These are phyloP conservation scores for Halcyon chelicuti DNA, from an alignment of 2,797 vertebrate species.

Conservation along the genomic window DNA sequence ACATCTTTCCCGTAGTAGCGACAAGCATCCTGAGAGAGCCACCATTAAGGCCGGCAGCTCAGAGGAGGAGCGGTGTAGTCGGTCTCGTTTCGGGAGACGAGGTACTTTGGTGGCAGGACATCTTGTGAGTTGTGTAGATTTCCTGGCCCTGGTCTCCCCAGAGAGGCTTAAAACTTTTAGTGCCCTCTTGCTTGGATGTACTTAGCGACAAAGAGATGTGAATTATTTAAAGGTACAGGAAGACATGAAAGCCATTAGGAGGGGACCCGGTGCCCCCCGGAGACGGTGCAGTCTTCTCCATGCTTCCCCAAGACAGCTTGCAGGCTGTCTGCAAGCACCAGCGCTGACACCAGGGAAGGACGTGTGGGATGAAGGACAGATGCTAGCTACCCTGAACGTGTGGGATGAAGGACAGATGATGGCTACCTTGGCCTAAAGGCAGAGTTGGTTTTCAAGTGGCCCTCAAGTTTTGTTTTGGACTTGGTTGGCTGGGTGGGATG, in stretches of 20 bases:
- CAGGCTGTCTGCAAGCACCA: not conserved
- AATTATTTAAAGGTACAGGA: slow-evolving; percentile 57
- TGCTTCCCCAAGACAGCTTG: not conserved
- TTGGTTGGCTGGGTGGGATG: not conserved
- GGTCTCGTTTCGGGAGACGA: not conserved
- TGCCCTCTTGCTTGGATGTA: not conserved
- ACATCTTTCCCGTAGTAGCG: rapidly evolving
- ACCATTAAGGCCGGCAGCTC: not conserved
- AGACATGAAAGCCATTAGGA: slow-evolving; percentile 48
- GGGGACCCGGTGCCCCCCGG: not conserved
- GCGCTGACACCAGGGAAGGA: not conserved
- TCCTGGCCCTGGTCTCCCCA: slow-evolving; percentile 12
- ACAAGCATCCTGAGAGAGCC: not conserved
- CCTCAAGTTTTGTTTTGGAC: not conserved
- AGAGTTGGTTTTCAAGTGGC: not conserved
- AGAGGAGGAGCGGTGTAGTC: not conserved
- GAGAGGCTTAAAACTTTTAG: slow-evolving; percentile 43
- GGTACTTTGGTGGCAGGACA: slow-evolving; percentile 17
- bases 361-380: not conserved
- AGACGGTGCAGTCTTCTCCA: not conserved
- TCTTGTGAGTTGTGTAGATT: slow-evolving; percentile 20
- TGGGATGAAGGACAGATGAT: not conserved
- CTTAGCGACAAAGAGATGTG: slow-evolving; percentile 54
- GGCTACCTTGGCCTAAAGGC: not conserved
- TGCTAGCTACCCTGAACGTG: not conserved